Evolutionary conservation across 2,888 invertebrate species (phyloP), one percentile per base, ranked within the genome.

Genomic region (Timema cristinae): DNA sequence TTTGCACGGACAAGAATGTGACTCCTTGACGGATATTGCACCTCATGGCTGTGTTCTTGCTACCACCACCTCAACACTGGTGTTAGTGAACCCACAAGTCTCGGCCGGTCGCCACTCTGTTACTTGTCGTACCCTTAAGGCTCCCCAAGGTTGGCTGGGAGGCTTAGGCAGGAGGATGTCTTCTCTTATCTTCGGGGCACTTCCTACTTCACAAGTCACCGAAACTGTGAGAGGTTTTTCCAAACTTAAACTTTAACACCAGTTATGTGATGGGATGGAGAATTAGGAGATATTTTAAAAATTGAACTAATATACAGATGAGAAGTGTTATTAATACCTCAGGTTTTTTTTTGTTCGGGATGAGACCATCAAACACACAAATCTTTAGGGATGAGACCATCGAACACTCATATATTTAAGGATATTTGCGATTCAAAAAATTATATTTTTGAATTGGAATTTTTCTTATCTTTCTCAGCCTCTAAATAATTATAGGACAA

Each of bases 1-100:
- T 79, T 84, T 97, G 51, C 93, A 94, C 50, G 94, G 94, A 0
- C 93, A 94, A 82, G 94, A 94, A 83, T 94, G 94, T 78, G 92
- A 92, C 77, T 87, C 89, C 71, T 83, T 94, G 16, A 86, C 89
- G 1, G 87, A 88, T 75, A 84, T 90, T 68, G 86, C 90, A 69
- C 87, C 89, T 0, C 85, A 90, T 67, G 94, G 94, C 0, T 91
- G 94, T 79, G 86, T 97, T 76, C 85, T 97, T 68, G 94, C 94
- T 0, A 97, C 97, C 11, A 97, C 97, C 0, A 96, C 97, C 0
- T 94, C 95, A 79, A 94, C 93, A 0, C 86, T 96, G 50, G 89
- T 94, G 0, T 84, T 92, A 49, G 84, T 93, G 6, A 88, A 90
- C 76, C 85, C 90, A 71, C 85, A 86, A 63, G 81, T 85, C 68